Evolutionary conservation across 2,113 vertebrate genomes (phyloP), one percentile per base, ranked within the genome.

Genomic region (Gobio gobio): DNA sequence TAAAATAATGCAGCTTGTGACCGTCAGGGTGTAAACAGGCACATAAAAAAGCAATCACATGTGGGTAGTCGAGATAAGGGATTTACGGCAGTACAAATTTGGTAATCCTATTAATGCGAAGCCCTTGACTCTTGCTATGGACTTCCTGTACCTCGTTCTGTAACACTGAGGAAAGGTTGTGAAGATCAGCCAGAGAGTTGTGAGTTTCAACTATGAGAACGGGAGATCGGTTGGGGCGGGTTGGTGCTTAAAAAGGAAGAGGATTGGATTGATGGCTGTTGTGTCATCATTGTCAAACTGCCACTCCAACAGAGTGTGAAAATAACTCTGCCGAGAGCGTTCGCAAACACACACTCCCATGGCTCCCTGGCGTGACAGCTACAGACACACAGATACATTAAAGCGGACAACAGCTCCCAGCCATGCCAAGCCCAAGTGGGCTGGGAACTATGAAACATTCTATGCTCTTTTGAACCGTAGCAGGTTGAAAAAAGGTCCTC

Each of bases 81-180:
- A 82, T 83, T 86, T 85, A 63, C 26, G 20, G 83, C 70, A 79
- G 79, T 85, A 87, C 36, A 49, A 87, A 51, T 85, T 51, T 49
- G 68, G 73, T 86, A 88, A 88, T 88, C 85, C 86, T 74, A 78
- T 89, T 89, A 85, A 88, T 89, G 83, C 83, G 77, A 51, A 78
- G 51, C 85, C 64, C 61, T 74, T 75, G 80, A 75, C 80, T 86
- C 72, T 49, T 51, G 22, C 49, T 26, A 33, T 36, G 74, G 75
- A 85, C 76, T 78, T 78, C 36, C 81, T 75, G 58, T 66, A 84
- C 84, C 81, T 82, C 61, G 51, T 70, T 73, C 36, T 78, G 56
- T 85, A 86, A 83, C 49, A 33, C 61, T 51, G 56, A 45, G 78
- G 14, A 61, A 63, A 76, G 70, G 59, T 77, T 58, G 54, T 59